These are phyloP conservation scores for Lapara coniferarum DNA, from an alignment of 2,888 invertebrate genomes.

Conservation along the genomic window DNA sequence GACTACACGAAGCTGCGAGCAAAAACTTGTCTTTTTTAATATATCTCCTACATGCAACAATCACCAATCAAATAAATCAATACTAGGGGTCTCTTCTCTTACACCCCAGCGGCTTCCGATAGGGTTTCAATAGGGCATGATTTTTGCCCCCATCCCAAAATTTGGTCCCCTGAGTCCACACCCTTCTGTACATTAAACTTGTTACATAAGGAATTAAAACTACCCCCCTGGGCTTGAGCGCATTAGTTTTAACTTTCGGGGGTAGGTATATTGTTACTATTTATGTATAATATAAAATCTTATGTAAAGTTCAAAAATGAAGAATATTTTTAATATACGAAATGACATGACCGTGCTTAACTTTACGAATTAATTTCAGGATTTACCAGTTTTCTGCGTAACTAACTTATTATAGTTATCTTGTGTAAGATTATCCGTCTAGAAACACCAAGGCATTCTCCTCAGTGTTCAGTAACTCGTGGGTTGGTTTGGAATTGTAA, in stretches of 20 bases:
- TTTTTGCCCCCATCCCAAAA: constrained; percentile 61
- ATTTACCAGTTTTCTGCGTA: no score
- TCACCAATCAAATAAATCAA: constrained; percentile 38
- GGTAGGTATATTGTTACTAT: neutral
- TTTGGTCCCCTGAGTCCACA: constrained; percentile 65
- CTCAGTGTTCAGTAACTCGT: no score
- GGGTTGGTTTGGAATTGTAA: no score
- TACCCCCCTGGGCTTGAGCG: constrained; percentile 13
- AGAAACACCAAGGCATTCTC: no score
- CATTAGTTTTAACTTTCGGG: constrained; percentile 17
- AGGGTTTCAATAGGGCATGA: constrained; percentile 39
- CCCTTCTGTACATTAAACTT: constrained; percentile 46
- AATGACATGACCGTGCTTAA: no score
- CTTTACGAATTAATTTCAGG: no score
- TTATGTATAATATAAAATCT: neutral
- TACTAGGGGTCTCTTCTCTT: constrained; percentile 42
- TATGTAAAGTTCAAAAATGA: no score
- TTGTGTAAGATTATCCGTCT: no score
- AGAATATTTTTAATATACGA: no score
- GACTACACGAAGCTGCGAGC: no score
- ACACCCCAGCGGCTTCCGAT: constrained; percentile 41
- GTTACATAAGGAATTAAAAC: constrained; percentile 23
- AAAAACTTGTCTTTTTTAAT: no score
- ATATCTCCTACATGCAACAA: constrained; percentile 26
- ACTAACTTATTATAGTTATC: no score